phyloP scores from a whole-genome alignment of 2,797 vertebrate species.

The Zalophus californianus region DNA sequence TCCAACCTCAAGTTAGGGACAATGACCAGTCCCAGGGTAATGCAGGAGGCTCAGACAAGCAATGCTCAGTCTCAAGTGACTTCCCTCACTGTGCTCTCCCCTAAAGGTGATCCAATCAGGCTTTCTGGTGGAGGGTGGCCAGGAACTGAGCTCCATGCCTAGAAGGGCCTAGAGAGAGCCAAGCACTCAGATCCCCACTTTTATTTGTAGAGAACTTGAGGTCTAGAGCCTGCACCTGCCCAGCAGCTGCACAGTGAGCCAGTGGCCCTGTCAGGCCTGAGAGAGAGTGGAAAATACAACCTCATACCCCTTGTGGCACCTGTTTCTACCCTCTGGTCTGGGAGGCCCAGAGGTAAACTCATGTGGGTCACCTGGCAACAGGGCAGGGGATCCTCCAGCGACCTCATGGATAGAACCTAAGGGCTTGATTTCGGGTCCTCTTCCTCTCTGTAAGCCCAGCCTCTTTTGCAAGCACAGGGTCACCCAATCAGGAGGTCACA shows the following conservation, averaged over 20 bases:
- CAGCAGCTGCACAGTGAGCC: not conserved
- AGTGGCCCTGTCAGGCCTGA: not conserved
- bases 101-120: not conserved
- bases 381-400: not conserved
- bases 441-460: not conserved
- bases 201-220: not conserved
- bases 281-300: constrained; percentile 63
- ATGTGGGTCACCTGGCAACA: constrained; percentile 64
- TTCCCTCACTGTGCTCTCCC: not conserved
- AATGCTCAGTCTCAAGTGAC: not conserved
- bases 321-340: constrained; percentile 44
- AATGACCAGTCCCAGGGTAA: not conserved
- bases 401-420: not conserved
- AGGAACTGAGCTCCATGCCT: not conserved
- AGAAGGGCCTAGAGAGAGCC: not conserved
- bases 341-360: constrained; percentile 70
- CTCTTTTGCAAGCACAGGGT: not conserved
- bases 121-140: not conserved
- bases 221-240: not conserved
- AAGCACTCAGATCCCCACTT: not conserved
- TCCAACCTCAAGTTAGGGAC: constrained; percentile 30
- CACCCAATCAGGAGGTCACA: not conserved
- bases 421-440: not conserved
- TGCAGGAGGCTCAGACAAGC: not conserved
- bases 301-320: constrained; percentile 34